Evolutionary conservation across 1,140 invertebrate species (phyloP), one percentile per base, ranked within the genome.

Genomic region (Ditylenchus dipsaci): DNA sequence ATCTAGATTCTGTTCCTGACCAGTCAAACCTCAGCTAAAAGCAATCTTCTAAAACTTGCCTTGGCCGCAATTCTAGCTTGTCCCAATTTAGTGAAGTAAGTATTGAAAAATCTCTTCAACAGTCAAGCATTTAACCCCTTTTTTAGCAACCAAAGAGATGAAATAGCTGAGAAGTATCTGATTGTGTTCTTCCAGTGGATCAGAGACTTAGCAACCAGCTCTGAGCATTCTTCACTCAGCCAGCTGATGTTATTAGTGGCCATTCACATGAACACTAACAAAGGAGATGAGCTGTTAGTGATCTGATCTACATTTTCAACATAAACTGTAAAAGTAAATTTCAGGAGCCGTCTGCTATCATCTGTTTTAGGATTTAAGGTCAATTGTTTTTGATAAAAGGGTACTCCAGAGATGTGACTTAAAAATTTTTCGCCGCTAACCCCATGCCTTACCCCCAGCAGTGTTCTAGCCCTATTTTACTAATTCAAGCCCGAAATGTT

Each of bases 51-150:
- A 21, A 74, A 74, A 47, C 45, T 75, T n/a, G 60, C 71, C n/a
- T 49, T 74, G 56, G 72, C 72, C 7, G 63, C 63, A 13, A 74
- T 74, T 45, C 43, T 74, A 11, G 72, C 72, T 0, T 76, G 67
- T 49, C 72, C 72, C 5, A 60, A 76, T 65, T 56, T 74, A 33
- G 53, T 74, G 59, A 66, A 68, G 49, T 21, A 19, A 53, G 49
- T 3, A 53, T 21, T 53, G 21, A 19, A 61, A 43, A 61, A 66
- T 11, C n/a, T n/a, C n/a, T n/a, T n/a, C n/a, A n/a, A 11, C 66
- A 23, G 19, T 64, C 30, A 19, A 29, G 23, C 23, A 65, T 29
- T 17, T 29, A 29, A 66, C 33, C 17, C 21, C 1, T 19, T 38
- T 53, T 64, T 63, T 63, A 47, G 57, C 26, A 68, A 68, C 26